Evolutionary conservation across 2,888 invertebrate species (phyloP), one percentile per base, ranked within the genome.

Genomic region (Reticulitermes lucifugus): DNA sequence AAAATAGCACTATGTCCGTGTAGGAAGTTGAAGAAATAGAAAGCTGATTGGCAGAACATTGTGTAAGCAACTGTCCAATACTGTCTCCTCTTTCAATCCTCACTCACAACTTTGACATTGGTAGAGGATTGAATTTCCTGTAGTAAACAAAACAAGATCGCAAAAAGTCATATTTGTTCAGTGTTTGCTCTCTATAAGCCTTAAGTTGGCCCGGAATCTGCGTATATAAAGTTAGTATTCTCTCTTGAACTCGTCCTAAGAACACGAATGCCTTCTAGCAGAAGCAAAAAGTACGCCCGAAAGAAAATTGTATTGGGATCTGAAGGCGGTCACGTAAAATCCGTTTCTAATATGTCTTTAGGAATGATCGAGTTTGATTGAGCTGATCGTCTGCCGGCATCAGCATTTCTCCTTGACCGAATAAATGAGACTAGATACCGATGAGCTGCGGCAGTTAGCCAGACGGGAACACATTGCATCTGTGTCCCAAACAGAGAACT

Each of bases 311-410:
- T 81, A 81, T 81, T 84, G 81, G 43, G 35, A 59, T 80, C 80
- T 71, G 84, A 84, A 81, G 80, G 70, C 41, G 81, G 81, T 80
- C 81, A 81, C 84, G 73, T 84, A 41, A 73, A 73, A 41, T 73
- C 73, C 73, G 29, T 41, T 73, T 73, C 73, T 41, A 73, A 73
- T 73, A 18, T 73, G 41, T 41, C 73, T 6, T 73, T 73, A 73
- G 73, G 73, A 73, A 73, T 73, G 73, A 41, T 41, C 10, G 73
- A 73, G 73, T 73, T 73, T 73, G 73, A 73, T 41, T 73, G 35
- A 35, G 18, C 73, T 41, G 73, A 18, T 18, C 41, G 5, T 1
- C 73, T 65, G 65, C n/a, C 9, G 65, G 65, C 65, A 65, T 65
- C 65, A 65, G 65, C 65, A 65, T 65, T 65, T 65, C 65, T 65